Percentiles rank a stretch among this genome's conserved stretches.
Conservation (phyloP, 1,140 invertebrate species). For the Tetramorium alpestre region DNA sequence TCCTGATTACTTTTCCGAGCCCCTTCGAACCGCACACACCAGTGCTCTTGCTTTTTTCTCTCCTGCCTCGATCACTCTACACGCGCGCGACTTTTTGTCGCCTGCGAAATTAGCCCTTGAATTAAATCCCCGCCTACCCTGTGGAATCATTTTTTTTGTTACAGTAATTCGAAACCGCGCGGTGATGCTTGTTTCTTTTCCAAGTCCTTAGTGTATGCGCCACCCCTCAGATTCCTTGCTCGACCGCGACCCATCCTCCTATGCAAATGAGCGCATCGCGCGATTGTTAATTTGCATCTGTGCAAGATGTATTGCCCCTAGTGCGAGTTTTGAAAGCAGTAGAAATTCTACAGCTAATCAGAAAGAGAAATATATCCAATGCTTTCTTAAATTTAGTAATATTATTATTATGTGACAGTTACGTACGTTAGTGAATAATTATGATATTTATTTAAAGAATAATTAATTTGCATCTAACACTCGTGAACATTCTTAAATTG, state of each 20-base stretch:
- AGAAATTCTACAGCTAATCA: conserved; percentile 14
- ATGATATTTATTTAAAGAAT: neutral
- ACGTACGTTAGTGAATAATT: neutral
- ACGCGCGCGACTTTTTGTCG: conserved; percentile 71
- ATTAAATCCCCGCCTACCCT: conserved; percentile 73
- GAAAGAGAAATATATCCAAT: neutral
- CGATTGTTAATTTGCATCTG: conserved; percentile 61
- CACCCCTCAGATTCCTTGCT: conserved; percentile 19
- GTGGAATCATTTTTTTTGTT: conserved; percentile 26
- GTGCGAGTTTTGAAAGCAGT: neutral
- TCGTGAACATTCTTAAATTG: neutral
- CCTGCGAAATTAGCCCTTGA: conserved; percentile 80
- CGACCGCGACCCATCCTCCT: conserved; percentile 66
- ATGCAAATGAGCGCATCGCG: conserved; percentile 79
- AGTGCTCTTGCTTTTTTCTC: neutral
- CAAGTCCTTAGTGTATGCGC: neutral
- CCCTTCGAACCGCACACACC: conserved; percentile 3
- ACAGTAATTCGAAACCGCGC: conserved; percentile 72
- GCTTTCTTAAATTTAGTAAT: conserved; percentile 7
- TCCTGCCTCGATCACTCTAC: neutral
- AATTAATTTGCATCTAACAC: neutral
- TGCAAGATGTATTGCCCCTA: conserved; percentile 3
- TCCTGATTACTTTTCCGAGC: conserved; percentile 62
- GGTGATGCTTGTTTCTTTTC: conserved; percentile 63
- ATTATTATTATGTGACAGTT: neutral